phyloP scores from a whole-genome alignment of 2,888 invertebrate species.

The Hermodice carunculata region DNA sequence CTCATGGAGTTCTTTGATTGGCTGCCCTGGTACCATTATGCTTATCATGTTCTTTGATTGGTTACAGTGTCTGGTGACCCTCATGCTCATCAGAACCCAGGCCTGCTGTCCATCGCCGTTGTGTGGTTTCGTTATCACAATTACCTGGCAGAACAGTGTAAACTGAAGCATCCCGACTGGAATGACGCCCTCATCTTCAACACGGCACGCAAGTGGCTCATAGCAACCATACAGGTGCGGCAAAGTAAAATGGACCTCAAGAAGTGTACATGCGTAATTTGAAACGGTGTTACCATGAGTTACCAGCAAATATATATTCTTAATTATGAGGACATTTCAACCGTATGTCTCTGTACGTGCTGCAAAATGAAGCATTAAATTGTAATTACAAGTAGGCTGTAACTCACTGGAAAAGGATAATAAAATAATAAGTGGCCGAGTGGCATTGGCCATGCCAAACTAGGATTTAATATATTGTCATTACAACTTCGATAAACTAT shows the following conservation, averaged over 20 bases:
- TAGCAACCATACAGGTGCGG: conserved; percentile 89
- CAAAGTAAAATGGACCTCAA: not conserved
- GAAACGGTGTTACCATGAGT: not conserved
- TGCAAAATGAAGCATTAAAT: no score
- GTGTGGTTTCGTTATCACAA: conserved; percentile 97
- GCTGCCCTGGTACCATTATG: no score
- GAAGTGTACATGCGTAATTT: not conserved
- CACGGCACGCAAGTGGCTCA: conserved; percentile 87
- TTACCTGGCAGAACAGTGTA: conserved; percentile 77
- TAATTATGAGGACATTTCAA: not conserved
- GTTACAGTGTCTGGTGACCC: conserved; percentile 39
- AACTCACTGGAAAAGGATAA: no score
- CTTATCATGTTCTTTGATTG: no score
- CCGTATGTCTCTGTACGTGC: no score
- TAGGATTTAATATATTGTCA: no score
- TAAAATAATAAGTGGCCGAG: no score
- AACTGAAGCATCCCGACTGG: conserved; percentile 84
- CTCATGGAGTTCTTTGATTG: no score
- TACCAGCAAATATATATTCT: not conserved
- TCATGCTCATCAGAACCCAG: conserved; percentile 94
- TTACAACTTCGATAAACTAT: no score
- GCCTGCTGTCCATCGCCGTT: conserved; percentile 91
- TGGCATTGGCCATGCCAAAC: no score
- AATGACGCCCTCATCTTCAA: conserved; percentile 96
- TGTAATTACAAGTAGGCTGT: no score